Percentiles rank a stretch among this genome's conserved stretches.
These are phyloP conservation scores for Vombatus ursinus DNA, from an alignment of 2,113 vertebrate genomes.

Conservation along the genomic window DNA sequence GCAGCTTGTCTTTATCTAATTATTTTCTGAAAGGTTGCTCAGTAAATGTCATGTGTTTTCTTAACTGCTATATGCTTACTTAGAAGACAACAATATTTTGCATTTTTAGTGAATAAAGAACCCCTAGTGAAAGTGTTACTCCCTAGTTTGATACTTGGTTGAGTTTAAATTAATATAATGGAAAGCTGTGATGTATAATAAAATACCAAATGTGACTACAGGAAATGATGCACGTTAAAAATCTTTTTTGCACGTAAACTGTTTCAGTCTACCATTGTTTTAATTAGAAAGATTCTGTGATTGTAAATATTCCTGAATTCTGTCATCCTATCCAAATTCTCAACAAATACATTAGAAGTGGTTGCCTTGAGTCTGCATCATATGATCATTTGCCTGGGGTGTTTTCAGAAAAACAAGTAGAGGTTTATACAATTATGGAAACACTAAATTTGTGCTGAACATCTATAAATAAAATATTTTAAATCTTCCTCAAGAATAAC, in stretches of 20 bases:
- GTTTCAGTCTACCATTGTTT: slow-evolving; percentile 69
- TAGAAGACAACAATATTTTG: slow-evolving; percentile 61
- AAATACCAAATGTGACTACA: slow-evolving; percentile 56
- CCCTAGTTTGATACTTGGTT: slow-evolving; percentile 59
- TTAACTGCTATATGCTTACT: slow-evolving; percentile 63
- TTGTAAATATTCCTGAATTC: slow-evolving; percentile 64
- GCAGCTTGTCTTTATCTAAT: slow-evolving; percentile 65
- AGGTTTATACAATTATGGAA: slow-evolving; percentile 73
- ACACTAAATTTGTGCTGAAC: slow-evolving; percentile 71
- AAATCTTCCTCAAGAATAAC: slow-evolving; percentile 69
- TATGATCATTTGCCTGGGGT: slow-evolving; percentile 76
- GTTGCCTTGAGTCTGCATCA: slow-evolving; percentile 73
- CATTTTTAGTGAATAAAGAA: slow-evolving; percentile 65
- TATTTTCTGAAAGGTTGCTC: slow-evolving; percentile 73
- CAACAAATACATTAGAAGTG: slow-evolving; percentile 76
- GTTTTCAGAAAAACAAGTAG: slow-evolving; percentile 79
- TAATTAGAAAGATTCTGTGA: slow-evolving; percentile 61
- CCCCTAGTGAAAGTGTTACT: slow-evolving; percentile 59
- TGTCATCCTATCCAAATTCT: slow-evolving; percentile 28
- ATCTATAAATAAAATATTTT: slow-evolving; percentile 78
- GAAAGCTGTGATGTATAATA: slow-evolving; percentile 52
- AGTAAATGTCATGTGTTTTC: slow-evolving; percentile 74
- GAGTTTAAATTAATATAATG: slow-evolving; percentile 53
- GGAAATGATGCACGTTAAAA: slow-evolving; percentile 64
- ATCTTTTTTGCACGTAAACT: slow-evolving; percentile 43